Conservation (phyloP, 2,888 invertebrate species). For the Limnephilus marmoratus region DNA sequence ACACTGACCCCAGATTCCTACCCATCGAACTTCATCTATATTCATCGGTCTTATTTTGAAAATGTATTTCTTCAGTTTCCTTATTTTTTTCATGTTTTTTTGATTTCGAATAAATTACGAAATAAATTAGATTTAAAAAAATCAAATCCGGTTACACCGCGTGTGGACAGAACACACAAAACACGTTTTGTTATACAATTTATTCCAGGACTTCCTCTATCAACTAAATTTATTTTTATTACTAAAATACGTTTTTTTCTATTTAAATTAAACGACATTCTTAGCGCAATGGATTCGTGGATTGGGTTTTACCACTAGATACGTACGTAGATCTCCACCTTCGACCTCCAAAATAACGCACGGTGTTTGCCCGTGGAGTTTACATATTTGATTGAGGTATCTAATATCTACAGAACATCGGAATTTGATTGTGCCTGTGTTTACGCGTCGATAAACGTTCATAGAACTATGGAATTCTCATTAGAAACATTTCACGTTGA, state of each 20-base stretch:
- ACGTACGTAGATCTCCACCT: background rate
- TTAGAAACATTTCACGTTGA: background rate
- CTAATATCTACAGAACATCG: background rate
- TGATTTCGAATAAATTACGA: background rate
- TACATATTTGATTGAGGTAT: background rate
- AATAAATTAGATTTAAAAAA: background rate
- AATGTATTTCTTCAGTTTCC: background rate
- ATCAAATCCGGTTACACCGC: background rate
- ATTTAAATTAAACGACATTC: background rate
- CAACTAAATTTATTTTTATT: background rate
- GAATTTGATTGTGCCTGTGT: background rate
- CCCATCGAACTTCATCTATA: background rate
- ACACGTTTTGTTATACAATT: background rate
- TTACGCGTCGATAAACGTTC: background rate
- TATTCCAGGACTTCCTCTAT: background rate
- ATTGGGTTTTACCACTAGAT: background rate
- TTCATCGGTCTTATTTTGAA: background rate
- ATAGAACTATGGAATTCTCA: background rate
- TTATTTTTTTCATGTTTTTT: background rate
- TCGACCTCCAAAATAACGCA: background rate
- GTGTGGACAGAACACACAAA: background rate
- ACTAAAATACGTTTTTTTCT: background rate
- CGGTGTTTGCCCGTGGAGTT: background rate
- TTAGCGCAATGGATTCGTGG: background rate
- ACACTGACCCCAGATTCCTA: no score